These are phyloP conservation scores for Halcyon leucocephala DNA, from an alignment of 2,797 vertebrate species.

Conservation along the genomic window DNA sequence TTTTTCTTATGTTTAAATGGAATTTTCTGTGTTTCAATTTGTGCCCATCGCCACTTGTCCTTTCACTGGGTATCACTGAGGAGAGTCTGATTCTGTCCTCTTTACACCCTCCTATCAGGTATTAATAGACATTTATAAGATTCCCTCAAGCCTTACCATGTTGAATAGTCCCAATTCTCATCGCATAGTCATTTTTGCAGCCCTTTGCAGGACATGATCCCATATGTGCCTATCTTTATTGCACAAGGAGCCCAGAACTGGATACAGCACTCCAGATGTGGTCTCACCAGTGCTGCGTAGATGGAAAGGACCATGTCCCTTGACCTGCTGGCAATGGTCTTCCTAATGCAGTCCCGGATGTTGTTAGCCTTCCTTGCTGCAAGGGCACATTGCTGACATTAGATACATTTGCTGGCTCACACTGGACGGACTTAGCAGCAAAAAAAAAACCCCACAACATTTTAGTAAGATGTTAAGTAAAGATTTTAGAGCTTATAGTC, in stretches of 20 bases:
- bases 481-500: background rate
- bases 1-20: background rate
- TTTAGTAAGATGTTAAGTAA: background rate
- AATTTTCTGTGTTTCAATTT: background rate
- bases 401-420: background rate
- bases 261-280: too few species aligned
- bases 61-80: background rate
- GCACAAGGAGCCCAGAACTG: background rate
- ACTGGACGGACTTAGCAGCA: background rate
- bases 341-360: background rate
- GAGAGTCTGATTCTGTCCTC: background rate
- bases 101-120: background rate
- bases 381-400: background rate
- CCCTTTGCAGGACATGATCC: background rate
- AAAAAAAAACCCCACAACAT: background rate
- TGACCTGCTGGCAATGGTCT: background rate
- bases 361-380: background rate
- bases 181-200: background rate
- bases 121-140: background rate
- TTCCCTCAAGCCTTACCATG: background rate
- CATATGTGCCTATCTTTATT: background rate
- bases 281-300: background rate
- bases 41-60: background rate
- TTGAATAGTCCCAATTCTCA: background rate
- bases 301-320: background rate